Evolutionary conservation across 1,140 invertebrate species (phyloP).

Genomic region (Cryptotermes secundus): DNA sequence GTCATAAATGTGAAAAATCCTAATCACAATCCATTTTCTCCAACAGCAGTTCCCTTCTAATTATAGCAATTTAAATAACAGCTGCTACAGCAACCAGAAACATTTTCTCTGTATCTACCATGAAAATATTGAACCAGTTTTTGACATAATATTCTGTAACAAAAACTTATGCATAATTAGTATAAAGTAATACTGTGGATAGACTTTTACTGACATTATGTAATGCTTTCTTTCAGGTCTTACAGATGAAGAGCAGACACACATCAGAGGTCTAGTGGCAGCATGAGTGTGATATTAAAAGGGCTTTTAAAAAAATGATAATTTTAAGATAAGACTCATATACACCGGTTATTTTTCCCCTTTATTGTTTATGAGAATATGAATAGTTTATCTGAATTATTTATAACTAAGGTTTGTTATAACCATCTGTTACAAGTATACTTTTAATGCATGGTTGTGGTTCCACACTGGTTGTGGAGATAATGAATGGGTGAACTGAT

Average conservation of each 20-base stretch:
- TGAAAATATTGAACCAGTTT: too few relatives aligned
- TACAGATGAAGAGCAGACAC: not conserved
- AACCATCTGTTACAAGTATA: not conserved
- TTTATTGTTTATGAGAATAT: constrained; percentile 9
- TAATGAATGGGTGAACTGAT: too few relatives aligned
- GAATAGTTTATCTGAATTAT: not conserved
- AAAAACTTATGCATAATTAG: too few relatives aligned
- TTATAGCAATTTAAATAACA: too few relatives aligned
- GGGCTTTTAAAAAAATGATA: not conserved
- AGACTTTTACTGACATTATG: too few relatives aligned
- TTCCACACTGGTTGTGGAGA: not conserved
- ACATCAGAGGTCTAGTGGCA: not conserved
- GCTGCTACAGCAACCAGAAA: too few relatives aligned
- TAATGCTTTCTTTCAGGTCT: not conserved
- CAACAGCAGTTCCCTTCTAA: too few relatives aligned
- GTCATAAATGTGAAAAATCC: too few relatives aligned
- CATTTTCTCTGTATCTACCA: too few relatives aligned
- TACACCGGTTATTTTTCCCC: not conserved
- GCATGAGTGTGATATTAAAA: not conserved
- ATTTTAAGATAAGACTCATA: not conserved
- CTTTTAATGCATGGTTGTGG: not conserved
- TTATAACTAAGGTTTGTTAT: not conserved
- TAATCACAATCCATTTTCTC: too few relatives aligned
- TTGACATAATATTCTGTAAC: too few relatives aligned
- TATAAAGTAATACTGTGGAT: too few relatives aligned